Evolutionary conservation across 1,140 invertebrate genomes (phyloP).

Genomic region (Meloidogyne floridensis): DNA sequence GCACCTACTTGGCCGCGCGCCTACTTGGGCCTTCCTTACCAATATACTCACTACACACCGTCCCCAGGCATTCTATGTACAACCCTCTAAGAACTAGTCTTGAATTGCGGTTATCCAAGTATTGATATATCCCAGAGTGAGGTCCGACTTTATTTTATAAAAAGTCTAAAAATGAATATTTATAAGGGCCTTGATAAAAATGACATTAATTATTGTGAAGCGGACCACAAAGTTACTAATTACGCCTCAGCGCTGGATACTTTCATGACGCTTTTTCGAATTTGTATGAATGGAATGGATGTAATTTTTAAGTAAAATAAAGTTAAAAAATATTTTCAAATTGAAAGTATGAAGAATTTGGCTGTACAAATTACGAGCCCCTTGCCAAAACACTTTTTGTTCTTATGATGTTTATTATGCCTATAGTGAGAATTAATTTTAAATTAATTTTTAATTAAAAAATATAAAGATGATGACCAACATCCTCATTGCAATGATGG

Average conservation of each 20-base stretch:
- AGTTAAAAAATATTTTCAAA: background rate
- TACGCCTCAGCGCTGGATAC: slow-evolving; percentile 77
- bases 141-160: too few species aligned
- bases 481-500: slow-evolving; percentile 70
- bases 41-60: too few species aligned
- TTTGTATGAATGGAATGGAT: slow-evolving; percentile 94
- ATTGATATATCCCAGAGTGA: too few species aligned
- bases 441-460: background rate
- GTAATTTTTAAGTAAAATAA: slow-evolving; percentile 69
- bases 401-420: slow-evolving; percentile 94
- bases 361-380: slow-evolving; percentile 83
- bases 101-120: too few species aligned
- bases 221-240: slow-evolving; percentile 75
- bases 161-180: background rate
- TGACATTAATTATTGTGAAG: slow-evolving; percentile 45
- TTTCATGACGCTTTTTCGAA: slow-evolving; percentile 96
- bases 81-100: too few species aligned
- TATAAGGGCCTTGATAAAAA: slow-evolving; percentile 71
- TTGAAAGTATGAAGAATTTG: slow-evolving; percentile 84
- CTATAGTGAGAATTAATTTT: slow-evolving; percentile 64
- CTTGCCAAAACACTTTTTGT: slow-evolving; percentile 83
- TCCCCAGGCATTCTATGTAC: too few species aligned
- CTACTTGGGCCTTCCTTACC: too few species aligned
- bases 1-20: too few species aligned
- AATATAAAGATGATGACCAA: slow-evolving; percentile 70